Percentiles rank a stretch among this genome's conserved stretches.
phyloP scores from a whole-genome alignment of 2,888 invertebrate genomes.

The Abscondita cerata region DNA sequence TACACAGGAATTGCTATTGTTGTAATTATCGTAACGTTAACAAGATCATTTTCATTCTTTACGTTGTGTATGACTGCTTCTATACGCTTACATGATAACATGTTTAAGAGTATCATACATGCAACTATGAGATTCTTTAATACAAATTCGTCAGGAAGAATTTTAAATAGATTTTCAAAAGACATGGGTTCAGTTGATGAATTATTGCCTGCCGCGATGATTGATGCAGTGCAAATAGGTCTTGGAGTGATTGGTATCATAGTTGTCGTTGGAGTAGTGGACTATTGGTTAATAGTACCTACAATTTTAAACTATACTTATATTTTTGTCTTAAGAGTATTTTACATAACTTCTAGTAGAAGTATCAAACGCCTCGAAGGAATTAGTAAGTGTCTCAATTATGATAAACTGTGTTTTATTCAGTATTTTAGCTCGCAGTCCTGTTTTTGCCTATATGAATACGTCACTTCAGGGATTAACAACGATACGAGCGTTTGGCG shows the following conservation, averaged over 20 bases:
- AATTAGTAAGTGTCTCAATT: slow-evolving; percentile 65
- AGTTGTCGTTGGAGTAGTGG: slow-evolving; percentile 77
- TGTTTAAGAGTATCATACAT: slow-evolving; percentile 83
- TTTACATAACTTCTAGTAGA: slow-evolving; percentile 81
- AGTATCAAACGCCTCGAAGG: slow-evolving; percentile 84
- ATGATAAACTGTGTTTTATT: not conserved
- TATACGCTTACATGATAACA: slow-evolving; percentile 77
- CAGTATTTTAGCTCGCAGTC: slow-evolving; percentile 84
- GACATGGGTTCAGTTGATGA: slow-evolving; percentile 81
- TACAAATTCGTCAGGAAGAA: slow-evolving; percentile 80
- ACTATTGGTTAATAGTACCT: slow-evolving; percentile 76
- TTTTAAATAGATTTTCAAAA: slow-evolving; percentile 89
- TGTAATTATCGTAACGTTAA: slow-evolving; percentile 61
- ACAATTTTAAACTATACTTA: no score
- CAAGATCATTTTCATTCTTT: slow-evolving; percentile 71
- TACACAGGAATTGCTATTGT: slow-evolving; percentile 61
- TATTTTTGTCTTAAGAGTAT: slow-evolving; percentile 73
- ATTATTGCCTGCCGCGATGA: slow-evolving; percentile 66
- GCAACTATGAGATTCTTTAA: slow-evolving; percentile 90
- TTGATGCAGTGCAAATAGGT: slow-evolving; percentile 76
- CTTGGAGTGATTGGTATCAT: slow-evolving; percentile 81
- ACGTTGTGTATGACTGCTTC: slow-evolving; percentile 77
- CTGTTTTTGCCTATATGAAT: slow-evolving; percentile 93
- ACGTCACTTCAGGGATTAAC: slow-evolving; percentile 89
- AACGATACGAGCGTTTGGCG: slow-evolving; percentile 89